phyloP scores from a whole-genome alignment of 2,113 vertebrate species.

The Antechinus flavipes region DNA sequence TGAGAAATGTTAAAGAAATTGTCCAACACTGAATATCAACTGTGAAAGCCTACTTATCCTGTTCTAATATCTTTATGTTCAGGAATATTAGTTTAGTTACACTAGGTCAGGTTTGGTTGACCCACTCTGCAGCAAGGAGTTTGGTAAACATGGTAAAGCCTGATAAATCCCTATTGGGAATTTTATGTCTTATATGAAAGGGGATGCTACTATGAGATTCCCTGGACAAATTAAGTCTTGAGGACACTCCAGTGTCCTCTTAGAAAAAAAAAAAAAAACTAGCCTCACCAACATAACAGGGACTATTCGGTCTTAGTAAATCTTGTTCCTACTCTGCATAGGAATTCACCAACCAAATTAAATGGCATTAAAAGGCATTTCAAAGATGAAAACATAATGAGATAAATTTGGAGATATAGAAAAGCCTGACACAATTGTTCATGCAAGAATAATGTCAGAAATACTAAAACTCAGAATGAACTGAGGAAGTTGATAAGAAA shows the following conservation, averaged over 20 bases:
- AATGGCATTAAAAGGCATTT: background rate
- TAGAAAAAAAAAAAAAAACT: background rate
- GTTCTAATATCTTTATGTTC: background rate
- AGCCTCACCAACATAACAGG: background rate
- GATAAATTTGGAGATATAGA: background rate
- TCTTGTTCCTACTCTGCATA: background rate
- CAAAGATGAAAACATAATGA: background rate
- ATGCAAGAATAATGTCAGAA: no score
- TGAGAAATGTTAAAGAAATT: background rate
- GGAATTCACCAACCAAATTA: background rate
- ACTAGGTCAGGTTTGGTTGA: background rate
- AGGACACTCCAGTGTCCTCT: background rate
- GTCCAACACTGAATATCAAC: background rate
- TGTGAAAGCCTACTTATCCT: background rate
- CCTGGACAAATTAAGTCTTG: background rate
- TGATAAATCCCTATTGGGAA: background rate
- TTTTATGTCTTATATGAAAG: background rate
- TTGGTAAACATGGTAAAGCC: background rate
- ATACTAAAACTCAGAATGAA: no score
- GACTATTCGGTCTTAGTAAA: background rate
- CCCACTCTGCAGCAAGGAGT: background rate
- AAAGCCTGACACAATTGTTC: background rate
- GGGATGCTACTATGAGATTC: background rate
- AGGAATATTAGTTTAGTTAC: background rate
- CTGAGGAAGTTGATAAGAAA: no score